Evolutionary conservation across 2,888 invertebrate genomes (phyloP), one percentile per base, ranked within the genome.

Genomic region (Torymus aiolomorphi): DNA sequence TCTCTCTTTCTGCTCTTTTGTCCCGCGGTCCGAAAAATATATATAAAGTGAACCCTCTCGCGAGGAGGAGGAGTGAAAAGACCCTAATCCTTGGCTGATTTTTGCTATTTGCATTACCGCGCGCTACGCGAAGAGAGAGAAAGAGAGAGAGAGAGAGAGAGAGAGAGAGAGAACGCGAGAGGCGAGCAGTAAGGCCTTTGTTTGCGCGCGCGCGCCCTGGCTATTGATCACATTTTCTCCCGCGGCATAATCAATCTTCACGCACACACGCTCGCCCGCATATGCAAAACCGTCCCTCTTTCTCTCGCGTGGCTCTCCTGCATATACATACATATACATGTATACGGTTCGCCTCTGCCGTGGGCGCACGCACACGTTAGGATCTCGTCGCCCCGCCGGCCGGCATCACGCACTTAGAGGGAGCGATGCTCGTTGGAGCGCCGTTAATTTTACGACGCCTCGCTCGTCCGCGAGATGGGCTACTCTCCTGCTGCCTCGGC

Each of bases 201-300:
- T 89, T 89, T 89, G 89, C 65, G 42, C 42, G 42, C 42, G 42
- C 42, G 42, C 42, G 31, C 85, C 85, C 51, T 85, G 86, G 87
- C 88, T 90, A 90, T 90, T 90, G 90, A 90, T 90, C 89, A 90
- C 88, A 90, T 90, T 90, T 90, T 90, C 89, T 88, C 89, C 70
- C 77, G 87, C 84, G 88, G 88, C 88, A 89, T 89, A 90, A 90
- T 90, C 90, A 90, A 90, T 90, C 90, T 90, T 89, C 87, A 86
- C 88, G 86, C 87, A 87, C 86, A 88, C 87, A 83, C 82, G 82
- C 42, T 42, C 42, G 42, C 8, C 8, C 42, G 51, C 59, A 74
- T 65, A 80, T 77, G 74, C 69, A 80, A 80, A 80, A 73, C 65
- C 75, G 57, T 54, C 63, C 31, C 16, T 59, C 59, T 42, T 52